Evolutionary conservation across 2,888 invertebrate genomes (phyloP), one percentile per base, ranked within the genome.

Genomic region (Argyresthia albistria): DNA sequence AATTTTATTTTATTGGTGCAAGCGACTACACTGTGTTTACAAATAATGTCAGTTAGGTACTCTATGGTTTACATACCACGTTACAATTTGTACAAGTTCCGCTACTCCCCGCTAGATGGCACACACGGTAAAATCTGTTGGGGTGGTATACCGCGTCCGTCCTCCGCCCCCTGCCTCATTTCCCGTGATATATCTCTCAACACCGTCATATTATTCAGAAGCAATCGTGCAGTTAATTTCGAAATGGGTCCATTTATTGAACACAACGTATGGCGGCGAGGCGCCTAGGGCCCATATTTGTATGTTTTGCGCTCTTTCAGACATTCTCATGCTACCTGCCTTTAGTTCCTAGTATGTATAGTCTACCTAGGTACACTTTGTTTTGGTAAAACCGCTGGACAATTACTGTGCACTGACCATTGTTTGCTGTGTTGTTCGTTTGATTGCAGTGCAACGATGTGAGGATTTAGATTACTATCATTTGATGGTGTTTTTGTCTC

Each of bases 161-260:
- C 2, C 25, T 25, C 25, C 25, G 25, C 6, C 39, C 39, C 9
- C 4, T 39, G 8, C 9, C n/a, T 39, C 39, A n/a, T n/a, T 8
- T 39, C n/a, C 10, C 39, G 61, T 65, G 69, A 66, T 67, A 66
- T 67, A 71, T 70, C 73, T 68, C 64, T 65, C 66, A 67, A 63
- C 63, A 66, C 67, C 63, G 61, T 64, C 70, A 61, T 69, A 76
- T 81, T 83, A 78, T 80, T 73, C 69, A 68, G 67, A 72, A 74
- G 79, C 76, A 80, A 80, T 80, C 73, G 80, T 70, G 80, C 79
- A 81, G 77, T 79, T 81, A 82, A 81, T 82, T 80, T 79, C 69
- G 66, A 76, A 81, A 83, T 80, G 74, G 76, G 73, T 61, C 69
- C 78, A 81, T 82, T 83, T 80, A 80, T 25, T 25, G 39, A 11